phyloP scores from a whole-genome alignment of 1,140 invertebrate species.

The Drosophila tristis region DNA sequence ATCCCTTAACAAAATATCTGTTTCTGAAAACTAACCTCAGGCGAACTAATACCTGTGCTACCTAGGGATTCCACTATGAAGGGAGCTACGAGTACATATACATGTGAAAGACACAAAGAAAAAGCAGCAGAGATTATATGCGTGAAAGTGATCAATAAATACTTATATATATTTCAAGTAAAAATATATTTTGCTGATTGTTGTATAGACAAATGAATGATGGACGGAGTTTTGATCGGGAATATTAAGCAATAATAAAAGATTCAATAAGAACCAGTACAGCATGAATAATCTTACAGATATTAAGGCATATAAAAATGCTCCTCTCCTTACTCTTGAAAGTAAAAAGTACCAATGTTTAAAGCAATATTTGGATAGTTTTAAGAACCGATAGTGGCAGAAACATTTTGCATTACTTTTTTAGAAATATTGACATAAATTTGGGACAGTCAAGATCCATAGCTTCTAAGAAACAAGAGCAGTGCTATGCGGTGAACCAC shows the following conservation, averaged over 20 bases:
- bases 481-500: too few species aligned
- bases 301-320: too few species aligned
- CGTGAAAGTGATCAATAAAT: conserved; percentile 52
- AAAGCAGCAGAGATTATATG: conserved; percentile 62
- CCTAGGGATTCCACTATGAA: conserved; percentile 49
- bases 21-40: conserved; percentile 60
- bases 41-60: conserved; percentile 66
- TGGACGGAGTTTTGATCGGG: neutral
- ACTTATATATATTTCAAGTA: conserved; percentile 33
- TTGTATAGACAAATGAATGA: conserved; percentile 21
- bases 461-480: too few species aligned
- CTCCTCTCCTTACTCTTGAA: too few species aligned
- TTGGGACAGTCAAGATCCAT: too few species aligned
- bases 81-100: conserved; percentile 10
- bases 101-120: conserved; percentile 67
- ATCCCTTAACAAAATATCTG: conserved; percentile 40
- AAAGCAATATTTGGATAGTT: too few species aligned
- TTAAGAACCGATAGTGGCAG: too few species aligned
- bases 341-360: too few species aligned
- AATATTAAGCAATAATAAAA: too few species aligned
- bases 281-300: too few species aligned
- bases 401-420: too few species aligned
- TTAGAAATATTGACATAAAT: neutral
- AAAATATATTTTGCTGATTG: conserved; percentile 46
- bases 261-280: too few species aligned